phyloP scores from a whole-genome alignment of 2,888 invertebrate species.

The Sussaba pulchella region DNA sequence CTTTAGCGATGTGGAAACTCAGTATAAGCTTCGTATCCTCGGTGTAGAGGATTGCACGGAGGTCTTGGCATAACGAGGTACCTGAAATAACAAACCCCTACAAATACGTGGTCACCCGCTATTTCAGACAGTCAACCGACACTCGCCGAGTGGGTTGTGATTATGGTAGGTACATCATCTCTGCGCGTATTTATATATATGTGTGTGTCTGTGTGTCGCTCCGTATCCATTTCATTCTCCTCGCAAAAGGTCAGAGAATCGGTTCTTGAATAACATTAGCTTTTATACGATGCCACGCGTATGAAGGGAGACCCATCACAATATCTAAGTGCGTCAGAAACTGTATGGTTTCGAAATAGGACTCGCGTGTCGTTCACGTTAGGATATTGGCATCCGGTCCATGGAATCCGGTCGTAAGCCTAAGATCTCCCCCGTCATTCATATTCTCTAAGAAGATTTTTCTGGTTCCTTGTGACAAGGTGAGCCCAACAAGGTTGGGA shows the following conservation, averaged over 20 bases:
- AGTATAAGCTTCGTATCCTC: constrained; percentile 22
- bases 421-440: neutral
- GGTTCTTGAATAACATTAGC: constrained; percentile 4
- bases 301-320: neutral
- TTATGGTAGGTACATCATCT: neutral
- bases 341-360: neutral
- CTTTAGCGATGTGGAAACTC: constrained; percentile 30
- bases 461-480: constrained; percentile 31
- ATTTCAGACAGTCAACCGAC: constrained; percentile 27
- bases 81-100: constrained; percentile 71
- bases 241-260: neutral
- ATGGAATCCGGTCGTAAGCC: neutral
- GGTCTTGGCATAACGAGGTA: constrained; percentile 69
- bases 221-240: constrained; percentile 46
- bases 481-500: constrained; percentile 20
- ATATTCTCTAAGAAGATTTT: neutral
- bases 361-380: neutral
- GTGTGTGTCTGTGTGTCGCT: neutral
- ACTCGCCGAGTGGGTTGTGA: neutral
- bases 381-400: neutral
- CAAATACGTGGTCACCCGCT: constrained; percentile 51
- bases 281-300: constrained; percentile 13
- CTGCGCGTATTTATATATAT: neutral
- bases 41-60: constrained; percentile 45
- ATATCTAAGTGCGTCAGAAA: neutral